phyloP scores from a whole-genome alignment of 2,113 vertebrate species.

The Diadophis punctatus region DNA sequence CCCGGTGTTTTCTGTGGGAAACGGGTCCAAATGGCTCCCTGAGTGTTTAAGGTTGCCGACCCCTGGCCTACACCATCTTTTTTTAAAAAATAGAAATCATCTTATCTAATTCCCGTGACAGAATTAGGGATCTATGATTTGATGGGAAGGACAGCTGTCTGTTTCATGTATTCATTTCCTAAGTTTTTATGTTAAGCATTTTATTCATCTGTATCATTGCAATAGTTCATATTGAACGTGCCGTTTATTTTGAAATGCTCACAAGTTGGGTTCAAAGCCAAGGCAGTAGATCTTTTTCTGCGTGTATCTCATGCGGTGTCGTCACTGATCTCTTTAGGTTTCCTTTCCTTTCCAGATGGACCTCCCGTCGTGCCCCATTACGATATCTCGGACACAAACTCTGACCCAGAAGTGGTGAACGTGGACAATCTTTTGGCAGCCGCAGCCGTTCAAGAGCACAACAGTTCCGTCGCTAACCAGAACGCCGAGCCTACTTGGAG shows the following conservation, averaged over 20 bases:
- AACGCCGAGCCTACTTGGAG: conserved; percentile 79
- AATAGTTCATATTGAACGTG: not conserved
- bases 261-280: not conserved
- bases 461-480: conserved; percentile 79
- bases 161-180: not conserved
- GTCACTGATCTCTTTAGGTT: conserved; percentile 62
- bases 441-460: conserved; percentile 89
- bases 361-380: conserved; percentile 89
- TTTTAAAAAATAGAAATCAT: not conserved
- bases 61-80: not conserved
- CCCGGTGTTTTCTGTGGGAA: too few species aligned
- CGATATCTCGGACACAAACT: conserved; percentile 94
- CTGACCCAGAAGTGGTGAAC: conserved; percentile 89
- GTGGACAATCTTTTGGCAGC: conserved; percentile 88
- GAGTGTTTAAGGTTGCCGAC: too few species aligned
- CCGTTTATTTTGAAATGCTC: conserved; percentile 11
- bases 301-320: conserved; percentile 26
- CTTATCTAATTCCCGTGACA: not conserved
- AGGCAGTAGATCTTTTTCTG: not conserved
- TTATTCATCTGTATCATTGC: not conserved
- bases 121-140: not conserved
- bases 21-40: too few species aligned
- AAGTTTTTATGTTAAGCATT: not conserved
- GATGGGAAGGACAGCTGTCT: not conserved
- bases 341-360: conserved; percentile 84